Conservation (phyloP, 2,888 invertebrate genomes). For the Morinoia aosen region DNA sequence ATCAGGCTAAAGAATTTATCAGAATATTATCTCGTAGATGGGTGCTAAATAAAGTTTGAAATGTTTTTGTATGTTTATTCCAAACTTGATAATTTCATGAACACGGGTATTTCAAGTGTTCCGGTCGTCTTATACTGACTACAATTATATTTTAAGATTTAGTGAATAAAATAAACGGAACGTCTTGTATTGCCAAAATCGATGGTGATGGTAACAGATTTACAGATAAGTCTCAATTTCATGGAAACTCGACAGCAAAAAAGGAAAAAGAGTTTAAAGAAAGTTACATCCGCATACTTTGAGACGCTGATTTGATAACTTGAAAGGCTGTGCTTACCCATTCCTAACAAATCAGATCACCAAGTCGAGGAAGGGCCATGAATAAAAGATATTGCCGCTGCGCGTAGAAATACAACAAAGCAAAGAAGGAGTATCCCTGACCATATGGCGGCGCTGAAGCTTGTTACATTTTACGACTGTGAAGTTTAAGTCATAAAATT, state of each 20-base stretch:
- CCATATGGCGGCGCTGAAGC: neutral
- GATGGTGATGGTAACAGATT: neutral
- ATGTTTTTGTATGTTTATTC: too few relatives aligned
- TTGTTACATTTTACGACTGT: slow-evolving; percentile 49
- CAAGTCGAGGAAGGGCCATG: neutral
- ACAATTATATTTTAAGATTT: neutral
- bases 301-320: neutral
- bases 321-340: neutral
- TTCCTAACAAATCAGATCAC: neutral
- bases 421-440: neutral
- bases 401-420: neutral
- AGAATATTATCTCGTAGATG: too few relatives aligned
- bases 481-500: slow-evolving; percentile 37
- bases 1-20: too few relatives aligned
- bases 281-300: neutral
- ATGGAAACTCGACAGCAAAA: neutral
- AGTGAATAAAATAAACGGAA: neutral
- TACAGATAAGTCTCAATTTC: too few relatives aligned
- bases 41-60: too few relatives aligned
- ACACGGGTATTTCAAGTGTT: neutral
- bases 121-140: neutral
- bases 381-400: neutral
- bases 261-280: neutral
- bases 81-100: too few relatives aligned
- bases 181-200: neutral